A percentile compares a stretch with the other conserved stretches of the same genome.
phyloP scores from a whole-genome alignment of 1,140 invertebrate species.

The Trypoxylus dichotomus region DNA sequence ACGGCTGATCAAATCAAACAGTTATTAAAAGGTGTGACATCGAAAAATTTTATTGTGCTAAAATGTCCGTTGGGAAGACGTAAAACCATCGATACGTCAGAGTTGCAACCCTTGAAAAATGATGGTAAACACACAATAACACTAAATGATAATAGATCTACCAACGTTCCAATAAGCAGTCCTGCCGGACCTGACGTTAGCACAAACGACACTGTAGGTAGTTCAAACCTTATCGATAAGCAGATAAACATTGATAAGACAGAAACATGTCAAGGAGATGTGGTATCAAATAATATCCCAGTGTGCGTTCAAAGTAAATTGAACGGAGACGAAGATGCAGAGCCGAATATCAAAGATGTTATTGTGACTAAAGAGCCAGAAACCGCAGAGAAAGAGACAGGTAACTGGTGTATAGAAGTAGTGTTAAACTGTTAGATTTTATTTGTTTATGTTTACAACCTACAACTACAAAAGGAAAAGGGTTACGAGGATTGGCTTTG shows the following conservation, averaged over 20 bases:
- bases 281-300: neutral
- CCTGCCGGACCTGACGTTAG: too few species aligned
- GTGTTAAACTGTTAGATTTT: neutral
- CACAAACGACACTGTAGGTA: too few species aligned
- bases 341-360: neutral
- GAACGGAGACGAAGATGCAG: neutral
- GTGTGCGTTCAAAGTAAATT: neutral
- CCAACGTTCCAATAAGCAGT: too few species aligned
- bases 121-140: neutral
- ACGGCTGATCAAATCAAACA: neutral
- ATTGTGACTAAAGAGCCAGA: neutral
- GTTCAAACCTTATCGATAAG: neutral
- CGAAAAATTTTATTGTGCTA: neutral
- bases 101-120: neutral
- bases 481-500: neutral
- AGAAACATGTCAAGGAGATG: neutral
- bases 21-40: neutral
- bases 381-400: neutral
- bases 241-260: neutral
- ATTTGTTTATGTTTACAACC: neutral
- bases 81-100: neutral
- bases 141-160: neutral
- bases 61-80: neutral
- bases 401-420: slow-evolving; percentile 10
- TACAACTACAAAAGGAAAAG: neutral